Conservation (phyloP, 2,797 vertebrate species). For the Cossypha heuglini region DNA sequence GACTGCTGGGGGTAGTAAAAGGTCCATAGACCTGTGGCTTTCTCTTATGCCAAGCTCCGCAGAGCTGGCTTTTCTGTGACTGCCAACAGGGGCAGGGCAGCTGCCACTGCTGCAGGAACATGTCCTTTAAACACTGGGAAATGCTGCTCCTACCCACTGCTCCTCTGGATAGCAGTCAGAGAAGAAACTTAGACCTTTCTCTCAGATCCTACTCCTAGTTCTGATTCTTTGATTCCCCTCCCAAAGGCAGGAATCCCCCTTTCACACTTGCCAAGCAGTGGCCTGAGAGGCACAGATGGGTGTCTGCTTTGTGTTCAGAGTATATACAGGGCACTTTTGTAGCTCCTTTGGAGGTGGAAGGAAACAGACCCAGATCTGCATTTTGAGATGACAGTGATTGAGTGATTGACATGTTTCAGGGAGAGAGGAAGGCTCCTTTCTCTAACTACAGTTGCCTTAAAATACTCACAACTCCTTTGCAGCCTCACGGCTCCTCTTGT, state of each 20-base stretch:
- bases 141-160: not conserved
- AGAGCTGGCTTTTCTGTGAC: not conserved
- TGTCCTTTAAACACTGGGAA: not conserved
- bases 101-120: not conserved
- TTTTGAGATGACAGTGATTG: not conserved
- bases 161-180: not conserved
- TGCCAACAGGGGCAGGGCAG: not conserved
- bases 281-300: not conserved
- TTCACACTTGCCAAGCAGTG: not conserved
- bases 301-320: not conserved
- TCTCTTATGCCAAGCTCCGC: not conserved
- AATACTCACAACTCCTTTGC: not conserved
- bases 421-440: not conserved
- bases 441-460: not conserved
- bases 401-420: not conserved
- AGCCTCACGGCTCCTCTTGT: not conserved
- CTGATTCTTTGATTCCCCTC: not conserved
- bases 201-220: not conserved
- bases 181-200: not conserved
- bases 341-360: not conserved
- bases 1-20: not conserved
- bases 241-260: not conserved
- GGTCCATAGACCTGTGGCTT: not conserved
- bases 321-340: not conserved
- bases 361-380: not conserved